These are phyloP conservation scores for Dorcus parallelipipedus DNA, from an alignment of 2,888 invertebrate species.

Conservation along the genomic window DNA sequence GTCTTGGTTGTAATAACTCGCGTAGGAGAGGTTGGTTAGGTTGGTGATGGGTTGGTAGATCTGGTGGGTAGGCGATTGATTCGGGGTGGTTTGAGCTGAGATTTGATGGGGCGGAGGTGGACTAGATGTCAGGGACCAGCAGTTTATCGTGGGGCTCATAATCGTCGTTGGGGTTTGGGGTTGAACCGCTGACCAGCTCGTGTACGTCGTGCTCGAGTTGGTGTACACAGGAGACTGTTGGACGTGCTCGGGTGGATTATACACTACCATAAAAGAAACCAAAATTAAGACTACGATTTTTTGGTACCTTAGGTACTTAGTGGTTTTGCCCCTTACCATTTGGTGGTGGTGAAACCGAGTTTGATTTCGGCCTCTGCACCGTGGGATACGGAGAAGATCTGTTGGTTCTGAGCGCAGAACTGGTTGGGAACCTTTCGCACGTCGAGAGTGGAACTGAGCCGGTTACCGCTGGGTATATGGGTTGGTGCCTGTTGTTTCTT, in stretches of 20 bases:
- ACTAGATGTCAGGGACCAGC: conserved; percentile 48
- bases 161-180: conserved; percentile 43
- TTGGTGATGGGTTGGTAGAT: conserved; percentile 47
- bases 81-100: conserved; percentile 42
- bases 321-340: conserved; percentile 36
- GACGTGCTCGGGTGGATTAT: conserved; percentile 48
- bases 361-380: conserved; percentile 41
- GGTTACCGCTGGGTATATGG: conserved; percentile 40
- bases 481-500: conserved; percentile 26
- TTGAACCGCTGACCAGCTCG: conserved; percentile 45
- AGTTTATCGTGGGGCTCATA: conserved; percentile 44
- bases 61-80: conserved; percentile 46
- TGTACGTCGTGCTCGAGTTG: conserved; percentile 33
- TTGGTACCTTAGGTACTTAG: background rate
- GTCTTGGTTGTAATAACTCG: conserved; percentile 45
- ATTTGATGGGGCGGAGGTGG: conserved; percentile 46
- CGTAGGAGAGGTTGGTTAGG: conserved; percentile 39
- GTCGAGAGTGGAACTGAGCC: conserved; percentile 38
- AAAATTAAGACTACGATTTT: background rate
- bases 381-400: conserved; percentile 47
- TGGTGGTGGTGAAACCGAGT: conserved; percentile 47
- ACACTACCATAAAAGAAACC: conserved; percentile 32
- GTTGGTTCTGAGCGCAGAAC: conserved; percentile 34
- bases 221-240: conserved; percentile 41
- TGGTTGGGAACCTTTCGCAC: conserved; percentile 38